Conservation (phyloP, 2,888 invertebrate genomes). For the Caenorhabditis japonica region DNA sequence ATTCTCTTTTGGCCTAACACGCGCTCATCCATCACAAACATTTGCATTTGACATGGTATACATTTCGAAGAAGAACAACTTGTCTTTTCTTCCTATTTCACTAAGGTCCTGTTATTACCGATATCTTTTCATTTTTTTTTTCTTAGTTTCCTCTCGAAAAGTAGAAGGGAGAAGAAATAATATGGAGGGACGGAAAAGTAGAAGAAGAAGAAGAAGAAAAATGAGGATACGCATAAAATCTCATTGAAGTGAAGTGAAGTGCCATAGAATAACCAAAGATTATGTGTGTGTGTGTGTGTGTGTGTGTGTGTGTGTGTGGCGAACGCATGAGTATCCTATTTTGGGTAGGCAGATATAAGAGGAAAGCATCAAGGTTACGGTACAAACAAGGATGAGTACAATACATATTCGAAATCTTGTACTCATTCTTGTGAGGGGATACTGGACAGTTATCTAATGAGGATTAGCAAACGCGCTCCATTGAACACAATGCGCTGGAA, state of each 20-base stretch:
- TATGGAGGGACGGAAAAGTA: background rate
- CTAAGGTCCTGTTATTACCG: constrained; percentile 21
- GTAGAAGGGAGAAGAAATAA: background rate
- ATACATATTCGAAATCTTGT: too few species aligned
- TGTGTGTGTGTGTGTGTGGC: too few species aligned
- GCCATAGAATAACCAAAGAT: constrained; percentile 15
- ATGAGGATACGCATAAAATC: background rate
- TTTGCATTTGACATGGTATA: constrained; percentile 50
- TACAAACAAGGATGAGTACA: too few species aligned
- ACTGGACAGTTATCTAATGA: too few species aligned
- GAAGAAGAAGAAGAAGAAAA: background rate
- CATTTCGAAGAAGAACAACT: constrained; percentile 38
- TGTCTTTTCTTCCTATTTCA: background rate
- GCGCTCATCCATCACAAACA: constrained; percentile 49
- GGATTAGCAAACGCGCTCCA: too few species aligned
- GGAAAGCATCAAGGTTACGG: too few species aligned
- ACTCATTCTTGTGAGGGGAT: too few species aligned
- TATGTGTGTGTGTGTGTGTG: constrained; percentile 12
- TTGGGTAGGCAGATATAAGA: too few species aligned
- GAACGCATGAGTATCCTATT: too few species aligned
- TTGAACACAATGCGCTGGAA: too few species aligned
- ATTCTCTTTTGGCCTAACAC: constrained; percentile 16
- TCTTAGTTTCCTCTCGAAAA: too few species aligned
- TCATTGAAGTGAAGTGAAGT: background rate
- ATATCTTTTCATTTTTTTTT: background rate